A percentile compares a stretch with the other conserved stretches of the same genome.
Evolutionary conservation across 2,888 invertebrate genomes (phyloP).

Genomic region (Glaucopsyche alexis): DNA sequence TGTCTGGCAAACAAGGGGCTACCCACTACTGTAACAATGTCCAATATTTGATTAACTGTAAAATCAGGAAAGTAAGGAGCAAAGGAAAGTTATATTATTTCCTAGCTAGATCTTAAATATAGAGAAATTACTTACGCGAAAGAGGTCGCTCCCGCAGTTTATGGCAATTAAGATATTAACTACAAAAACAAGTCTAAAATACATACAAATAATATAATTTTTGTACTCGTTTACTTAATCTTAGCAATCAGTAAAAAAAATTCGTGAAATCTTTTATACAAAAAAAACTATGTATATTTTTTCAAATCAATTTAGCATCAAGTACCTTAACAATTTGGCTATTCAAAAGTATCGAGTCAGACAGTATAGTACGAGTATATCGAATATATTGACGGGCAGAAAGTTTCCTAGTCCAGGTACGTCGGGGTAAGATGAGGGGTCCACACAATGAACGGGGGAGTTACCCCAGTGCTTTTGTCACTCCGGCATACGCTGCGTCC

Average conservation of each 20-base stretch:
- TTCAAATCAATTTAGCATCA: neutral
- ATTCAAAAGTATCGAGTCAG: constrained; percentile 22
- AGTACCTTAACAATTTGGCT: neutral
- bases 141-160: too few relatives aligned
- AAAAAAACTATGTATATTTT: too few relatives aligned
- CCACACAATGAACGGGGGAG: constrained; percentile 30
- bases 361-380: neutral
- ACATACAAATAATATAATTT: too few relatives aligned
- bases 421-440: constrained; percentile 10
- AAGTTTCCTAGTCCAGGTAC: constrained; percentile 29
- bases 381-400: constrained; percentile 27
- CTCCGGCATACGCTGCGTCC: constrained; percentile 24
- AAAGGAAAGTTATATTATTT: constrained; percentile 16
- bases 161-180: too few relatives aligned
- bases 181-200: neutral
- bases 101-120: neutral
- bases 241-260: too few relatives aligned
- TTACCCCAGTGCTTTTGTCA: constrained; percentile 27
- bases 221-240: too few relatives aligned
- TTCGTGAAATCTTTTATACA: too few relatives aligned
- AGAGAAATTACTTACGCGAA: neutral
- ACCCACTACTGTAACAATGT: constrained; percentile 16
- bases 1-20: constrained; percentile 52
- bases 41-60: constrained; percentile 25
- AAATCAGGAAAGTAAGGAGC: neutral